Conservation (phyloP, 2,797 vertebrate species). For the Picus viridis region DNA sequence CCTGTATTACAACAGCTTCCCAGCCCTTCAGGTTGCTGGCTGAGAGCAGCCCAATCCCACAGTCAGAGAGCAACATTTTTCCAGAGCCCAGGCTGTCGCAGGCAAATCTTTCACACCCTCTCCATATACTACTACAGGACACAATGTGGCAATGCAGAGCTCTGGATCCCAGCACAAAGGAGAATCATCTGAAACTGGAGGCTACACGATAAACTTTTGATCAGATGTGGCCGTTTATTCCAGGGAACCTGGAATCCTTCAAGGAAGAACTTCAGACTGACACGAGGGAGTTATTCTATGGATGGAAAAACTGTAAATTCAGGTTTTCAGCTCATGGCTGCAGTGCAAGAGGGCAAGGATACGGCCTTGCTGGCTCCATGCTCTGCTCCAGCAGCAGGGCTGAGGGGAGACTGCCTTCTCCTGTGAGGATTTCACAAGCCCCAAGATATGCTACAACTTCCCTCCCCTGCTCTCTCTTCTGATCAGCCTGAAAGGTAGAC, state of each 20-base stretch:
- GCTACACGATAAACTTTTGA: not conserved
- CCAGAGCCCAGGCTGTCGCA: not conserved
- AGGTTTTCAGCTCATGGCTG: not conserved
- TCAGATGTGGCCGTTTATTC: not conserved
- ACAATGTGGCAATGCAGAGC: not conserved
- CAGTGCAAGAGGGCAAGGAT: not conserved
- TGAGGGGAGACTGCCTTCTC: not conserved
- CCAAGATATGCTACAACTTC: accelerated
- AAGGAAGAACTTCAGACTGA: not conserved
- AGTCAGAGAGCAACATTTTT: not conserved
- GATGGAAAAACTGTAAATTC: not conserved
- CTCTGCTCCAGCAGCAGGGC: not conserved
- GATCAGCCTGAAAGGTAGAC: not conserved
- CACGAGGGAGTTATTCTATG: not conserved
- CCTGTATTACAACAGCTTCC: not conserved
- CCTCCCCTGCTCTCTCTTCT: not conserved
- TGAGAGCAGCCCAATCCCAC: not conserved
- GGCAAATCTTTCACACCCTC: not conserved
- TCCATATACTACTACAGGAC: accelerated
- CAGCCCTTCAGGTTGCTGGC: not conserved
- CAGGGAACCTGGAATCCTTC: not conserved
- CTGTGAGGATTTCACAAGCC: not conserved
- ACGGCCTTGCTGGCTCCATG: accelerated
- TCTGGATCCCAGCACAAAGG: not conserved
- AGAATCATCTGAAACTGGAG: not conserved